Conservation (phyloP, 2,113 vertebrate species). For the Grantiella picta region DNA sequence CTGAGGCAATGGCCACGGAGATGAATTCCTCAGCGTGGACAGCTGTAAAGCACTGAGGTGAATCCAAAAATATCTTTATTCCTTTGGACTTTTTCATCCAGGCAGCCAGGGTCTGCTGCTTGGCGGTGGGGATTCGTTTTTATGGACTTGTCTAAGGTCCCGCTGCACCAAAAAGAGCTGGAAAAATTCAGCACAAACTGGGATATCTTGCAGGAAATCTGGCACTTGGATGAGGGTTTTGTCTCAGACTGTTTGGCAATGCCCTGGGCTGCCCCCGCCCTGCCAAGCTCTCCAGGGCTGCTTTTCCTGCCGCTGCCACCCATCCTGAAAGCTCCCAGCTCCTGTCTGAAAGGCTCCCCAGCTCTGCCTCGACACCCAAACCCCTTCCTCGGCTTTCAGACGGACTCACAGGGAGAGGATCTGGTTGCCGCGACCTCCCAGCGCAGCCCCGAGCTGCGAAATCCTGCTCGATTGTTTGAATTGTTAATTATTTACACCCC, state of each 20-base stretch:
- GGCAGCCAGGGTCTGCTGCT: not conserved
- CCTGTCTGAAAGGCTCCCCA: not conserved
- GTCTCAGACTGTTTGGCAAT: not conserved
- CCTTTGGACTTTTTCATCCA: not conserved
- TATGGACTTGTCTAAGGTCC: not conserved
- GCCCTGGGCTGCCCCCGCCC: not conserved
- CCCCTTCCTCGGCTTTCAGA: not conserved
- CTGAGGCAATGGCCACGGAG: not conserved
- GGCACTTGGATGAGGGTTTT: not conserved
- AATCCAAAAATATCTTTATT: not conserved
- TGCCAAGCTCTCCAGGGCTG: not conserved
- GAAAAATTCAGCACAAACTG: not conserved
- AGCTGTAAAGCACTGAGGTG: not conserved
- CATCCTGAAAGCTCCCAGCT: not conserved
- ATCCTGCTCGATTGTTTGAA: not conserved
- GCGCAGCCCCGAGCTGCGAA: not conserved
- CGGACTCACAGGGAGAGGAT: rapidly evolving
- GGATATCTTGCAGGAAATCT: not conserved
- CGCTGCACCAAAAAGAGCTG: not conserved
- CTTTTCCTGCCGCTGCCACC: not conserved
- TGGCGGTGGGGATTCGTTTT: rapidly evolving
- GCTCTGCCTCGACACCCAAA: not conserved
- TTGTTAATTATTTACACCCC: not conserved
- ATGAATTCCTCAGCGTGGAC: not conserved
- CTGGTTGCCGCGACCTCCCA: not conserved